Base-by-base conservation (phyloP, 2,888 invertebrate genomes). In the Iphiclides podalirius region DNA sequence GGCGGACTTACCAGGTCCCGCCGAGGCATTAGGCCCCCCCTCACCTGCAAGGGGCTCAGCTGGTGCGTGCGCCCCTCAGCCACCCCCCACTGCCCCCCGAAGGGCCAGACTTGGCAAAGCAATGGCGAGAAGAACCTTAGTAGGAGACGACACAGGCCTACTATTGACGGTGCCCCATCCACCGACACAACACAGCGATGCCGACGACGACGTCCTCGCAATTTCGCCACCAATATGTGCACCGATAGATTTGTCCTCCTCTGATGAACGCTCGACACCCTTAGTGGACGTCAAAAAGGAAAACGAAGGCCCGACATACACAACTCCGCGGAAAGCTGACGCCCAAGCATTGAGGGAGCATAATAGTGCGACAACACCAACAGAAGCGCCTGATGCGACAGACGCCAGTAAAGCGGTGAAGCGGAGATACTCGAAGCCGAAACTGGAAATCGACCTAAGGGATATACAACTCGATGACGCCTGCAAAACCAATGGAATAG, bases 1-100 rank as follows among this genome's bases (percentile, higher is more conserved):
- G 55, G 69, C 74, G 61, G 72, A 82, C 53, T 67, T 75, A 26
- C 75, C 78, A 4, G 77, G 79, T 7, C 75, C 83, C 1, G 67
- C 77, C 13, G 87, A 84, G 54, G 77, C 80, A 6, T 52, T 77
- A n/a, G 92, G 92, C 1, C 92, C 93, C 1, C 93, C 93, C 0
- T 93, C 93, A 41, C 93, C 93, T 0, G 93, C 93, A 1, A 82
- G 93, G 4, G 93, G 93, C 13, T 93, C 93, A 4, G 93, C 92
- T 3, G 92, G 92, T 1, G 91, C 91, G 59, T 92, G 92, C 54
- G 90, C 91, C 0, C 91, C 91, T 0, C 92, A 92, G 53, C 91
- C 91, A 12, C 91, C 73, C 53, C 87, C 68, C 47, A 76, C 63
- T 58, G 90, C 81, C 2, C 83, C 83, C 8, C 72, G 88, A 34